Evolutionary conservation across 2,113 vertebrate genomes (phyloP).

Genomic region (Hemiprocne comata): DNA sequence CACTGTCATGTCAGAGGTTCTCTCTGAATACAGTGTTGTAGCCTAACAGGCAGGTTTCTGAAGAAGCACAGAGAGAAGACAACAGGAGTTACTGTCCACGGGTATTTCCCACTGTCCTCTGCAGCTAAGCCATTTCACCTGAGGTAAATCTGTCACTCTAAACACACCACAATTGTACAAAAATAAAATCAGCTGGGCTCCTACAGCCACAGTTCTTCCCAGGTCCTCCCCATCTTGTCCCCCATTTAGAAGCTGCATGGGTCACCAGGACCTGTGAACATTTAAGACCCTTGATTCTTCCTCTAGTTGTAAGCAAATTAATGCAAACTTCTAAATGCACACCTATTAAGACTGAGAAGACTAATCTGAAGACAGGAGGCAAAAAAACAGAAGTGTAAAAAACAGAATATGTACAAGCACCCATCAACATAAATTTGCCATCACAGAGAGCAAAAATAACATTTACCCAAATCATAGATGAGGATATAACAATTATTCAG

Average conservation of each 20-base stretch:
- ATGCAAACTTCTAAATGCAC: background rate
- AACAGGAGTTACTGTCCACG: background rate
- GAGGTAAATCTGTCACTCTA: background rate
- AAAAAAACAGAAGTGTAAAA: background rate
- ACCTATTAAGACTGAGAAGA: background rate
- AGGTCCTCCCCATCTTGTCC: background rate
- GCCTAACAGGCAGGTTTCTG: background rate
- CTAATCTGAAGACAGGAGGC: no score
- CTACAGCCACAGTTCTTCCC: background rate
- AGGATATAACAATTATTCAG: background rate
- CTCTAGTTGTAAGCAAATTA: background rate
- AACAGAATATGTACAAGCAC: background rate
- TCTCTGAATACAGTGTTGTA: background rate
- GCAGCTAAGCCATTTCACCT: background rate
- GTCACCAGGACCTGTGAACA: background rate
- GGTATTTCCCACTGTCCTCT: background rate
- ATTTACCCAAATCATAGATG: background rate
- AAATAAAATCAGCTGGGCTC: background rate
- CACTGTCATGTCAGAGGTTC: fast-evolving
- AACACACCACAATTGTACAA: background rate
- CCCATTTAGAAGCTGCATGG: background rate
- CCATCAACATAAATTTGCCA: background rate
- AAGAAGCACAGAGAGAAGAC: background rate
- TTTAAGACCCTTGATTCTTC: background rate
- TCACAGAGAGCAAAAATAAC: background rate